Evolutionary conservation across 2,113 vertebrate species (phyloP).

Genomic region (Psittacara wagleri): DNA sequence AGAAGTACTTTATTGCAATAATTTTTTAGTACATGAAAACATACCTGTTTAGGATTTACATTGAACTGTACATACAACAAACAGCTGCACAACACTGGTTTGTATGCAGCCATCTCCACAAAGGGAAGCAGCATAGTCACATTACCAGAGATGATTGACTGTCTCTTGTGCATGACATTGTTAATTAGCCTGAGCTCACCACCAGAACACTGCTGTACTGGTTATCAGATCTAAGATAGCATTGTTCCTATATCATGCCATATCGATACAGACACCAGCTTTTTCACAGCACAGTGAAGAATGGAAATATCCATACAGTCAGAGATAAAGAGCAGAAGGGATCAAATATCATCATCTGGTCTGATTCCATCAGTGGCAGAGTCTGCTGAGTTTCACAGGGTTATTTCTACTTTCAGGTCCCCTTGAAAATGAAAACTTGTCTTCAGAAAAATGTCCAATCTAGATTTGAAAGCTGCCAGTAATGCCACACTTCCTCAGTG

Average conservation of each 20-base stretch:
- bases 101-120: not conserved
- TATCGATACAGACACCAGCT: not conserved
- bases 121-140: not conserved
- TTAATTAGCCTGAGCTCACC: constrained; percentile 2
- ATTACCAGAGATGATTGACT: not conserved
- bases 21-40: not conserved
- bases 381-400: not conserved
- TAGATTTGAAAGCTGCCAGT: not conserved
- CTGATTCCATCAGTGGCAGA: not conserved
- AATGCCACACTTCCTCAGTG: not conserved
- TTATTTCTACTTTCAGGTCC: not conserved
- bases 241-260: not conserved
- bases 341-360: not conserved
- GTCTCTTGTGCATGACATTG: not conserved
- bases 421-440: not conserved
- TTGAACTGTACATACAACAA: not conserved
- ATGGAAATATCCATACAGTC: not conserved
- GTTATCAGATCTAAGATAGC: not conserved
- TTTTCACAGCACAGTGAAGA: not conserved
- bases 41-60: not conserved
- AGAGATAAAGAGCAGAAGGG: not conserved
- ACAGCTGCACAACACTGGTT: not conserved
- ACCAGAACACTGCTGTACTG: not conserved
- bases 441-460: not conserved
- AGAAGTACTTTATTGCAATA: not conserved